Evolutionary conservation across 2,113 vertebrate genomes (phyloP).

Genomic region (Mirza zaza): DNA sequence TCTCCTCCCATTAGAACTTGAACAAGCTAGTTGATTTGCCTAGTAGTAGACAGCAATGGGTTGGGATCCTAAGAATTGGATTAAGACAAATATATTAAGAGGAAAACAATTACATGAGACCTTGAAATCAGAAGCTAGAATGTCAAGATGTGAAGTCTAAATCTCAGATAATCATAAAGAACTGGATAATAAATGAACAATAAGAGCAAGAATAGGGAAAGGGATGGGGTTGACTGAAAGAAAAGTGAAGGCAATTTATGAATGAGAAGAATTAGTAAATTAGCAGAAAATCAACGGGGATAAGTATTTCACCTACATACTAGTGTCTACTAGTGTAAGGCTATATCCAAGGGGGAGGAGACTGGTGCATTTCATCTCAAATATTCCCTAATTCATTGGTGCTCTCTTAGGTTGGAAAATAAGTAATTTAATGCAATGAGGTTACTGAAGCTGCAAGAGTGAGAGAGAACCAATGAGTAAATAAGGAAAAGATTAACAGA

Average conservation of each 20-base stretch:
- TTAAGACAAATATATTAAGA: neutral
- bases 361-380: neutral
- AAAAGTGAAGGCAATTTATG: neutral
- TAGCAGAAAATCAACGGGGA: neutral
- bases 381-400: neutral
- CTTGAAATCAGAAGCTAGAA: neutral
- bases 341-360: neutral
- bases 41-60: neutral
- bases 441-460: neutral
- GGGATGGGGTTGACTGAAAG: neutral
- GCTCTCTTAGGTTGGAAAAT: neutral
- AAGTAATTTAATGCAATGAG: neutral
- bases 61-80: no score
- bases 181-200: neutral
- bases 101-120: neutral
- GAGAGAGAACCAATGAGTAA: neutral
- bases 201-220: neutral
- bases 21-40: neutral
- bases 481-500: neutral
- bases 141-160: neutral
- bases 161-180: neutral
- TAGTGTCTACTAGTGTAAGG: neutral
- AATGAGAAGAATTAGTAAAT: neutral
- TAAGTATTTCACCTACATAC: neutral
- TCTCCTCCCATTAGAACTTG: neutral